Conservation (phyloP, 1,140 invertebrate genomes). For the Popillia japonica region DNA sequence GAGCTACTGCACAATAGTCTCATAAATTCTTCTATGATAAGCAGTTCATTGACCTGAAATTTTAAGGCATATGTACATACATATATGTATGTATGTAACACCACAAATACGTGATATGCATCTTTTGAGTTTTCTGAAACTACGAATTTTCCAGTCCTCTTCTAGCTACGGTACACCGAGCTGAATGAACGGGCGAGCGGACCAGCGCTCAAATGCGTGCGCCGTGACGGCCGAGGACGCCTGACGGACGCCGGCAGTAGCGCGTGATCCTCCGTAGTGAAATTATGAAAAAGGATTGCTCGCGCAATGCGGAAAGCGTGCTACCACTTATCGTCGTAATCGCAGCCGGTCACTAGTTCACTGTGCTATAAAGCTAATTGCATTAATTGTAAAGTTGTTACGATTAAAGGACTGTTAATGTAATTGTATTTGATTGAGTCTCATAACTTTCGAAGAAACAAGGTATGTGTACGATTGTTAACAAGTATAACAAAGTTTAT, state of each 20-base stretch:
- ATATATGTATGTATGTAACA: neutral
- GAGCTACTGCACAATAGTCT: too few relatives aligned
- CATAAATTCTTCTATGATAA: neutral
- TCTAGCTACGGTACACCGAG: neutral
- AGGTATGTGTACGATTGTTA: neutral
- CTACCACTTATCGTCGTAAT: constrained; percentile 2
- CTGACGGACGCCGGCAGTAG: constrained; percentile 29
- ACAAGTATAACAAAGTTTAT: too few relatives aligned
- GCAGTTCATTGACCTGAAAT: neutral
- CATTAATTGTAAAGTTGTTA: constrained; percentile 16
- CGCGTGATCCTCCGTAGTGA: constrained; percentile 4
- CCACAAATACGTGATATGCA: neutral
- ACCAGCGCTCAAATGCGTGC: constrained; percentile 23
- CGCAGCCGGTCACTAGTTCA: constrained; percentile 13
- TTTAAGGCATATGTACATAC: neutral
- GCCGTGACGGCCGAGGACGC: constrained; percentile 19
- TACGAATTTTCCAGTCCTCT: constrained; percentile 2
- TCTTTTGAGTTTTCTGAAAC: neutral
- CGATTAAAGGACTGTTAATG: neutral
- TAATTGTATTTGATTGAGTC: neutral
- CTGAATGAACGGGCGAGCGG: constrained; percentile 9
- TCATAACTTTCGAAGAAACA: neutral
- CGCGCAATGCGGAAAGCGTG: constrained; percentile 23
- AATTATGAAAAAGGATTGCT: neutral
- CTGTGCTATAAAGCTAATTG: neutral